Evolutionary conservation across 2,797 vertebrate species (phyloP), one percentile per base, ranked within the genome.

Genomic region (Scolopax rusticola): DNA sequence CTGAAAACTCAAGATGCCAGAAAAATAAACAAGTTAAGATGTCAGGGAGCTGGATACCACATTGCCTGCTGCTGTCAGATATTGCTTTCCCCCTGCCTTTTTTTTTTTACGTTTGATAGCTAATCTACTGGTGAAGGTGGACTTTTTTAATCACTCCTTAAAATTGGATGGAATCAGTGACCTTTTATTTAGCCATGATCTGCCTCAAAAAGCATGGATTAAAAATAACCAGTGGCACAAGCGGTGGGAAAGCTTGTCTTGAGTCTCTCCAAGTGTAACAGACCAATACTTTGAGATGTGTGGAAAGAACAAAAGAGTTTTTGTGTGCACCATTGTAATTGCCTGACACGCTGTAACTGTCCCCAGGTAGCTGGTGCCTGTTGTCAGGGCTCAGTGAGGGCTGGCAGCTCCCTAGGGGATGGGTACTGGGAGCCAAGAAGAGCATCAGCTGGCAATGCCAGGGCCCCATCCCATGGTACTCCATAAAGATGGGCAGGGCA

Each of bases 21-120:
- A 19, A 96, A 98, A 74, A 98, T 98, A 13, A 97, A 98, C 48
- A 98, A 97, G 98, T 99, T 99, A 97, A 96, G 95, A 40, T 14
- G 11, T 41, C 33, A 80, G 15, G 17, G 21, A 81, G 24, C 3
- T 67, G 40, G 27, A 24, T 92, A 73, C 59, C 36, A 25, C 16
- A 43, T 50, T 47, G 19, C 15, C 20, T 73, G 13, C 38, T 87
- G 17, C 40, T 63, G 17, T 80, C 43, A 83, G 11, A 33, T 28
- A 53, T 5, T 60, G 12, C 12, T 20, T 8, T 4, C 9, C 6
- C 11, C 3, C 5, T 3, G 2, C 2, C 2, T 1, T 5, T 12
- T 33, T 33, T 33, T 41, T 70, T 56, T 45, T 1, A 43, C 20
- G 4, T 43, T 75, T 70, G 41, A 59, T 14, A 77, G 15, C 24